Evolutionary conservation across 2,888 invertebrate species (phyloP), one percentile per base, ranked within the genome.

Genomic region (Clivina fossor): DNA sequence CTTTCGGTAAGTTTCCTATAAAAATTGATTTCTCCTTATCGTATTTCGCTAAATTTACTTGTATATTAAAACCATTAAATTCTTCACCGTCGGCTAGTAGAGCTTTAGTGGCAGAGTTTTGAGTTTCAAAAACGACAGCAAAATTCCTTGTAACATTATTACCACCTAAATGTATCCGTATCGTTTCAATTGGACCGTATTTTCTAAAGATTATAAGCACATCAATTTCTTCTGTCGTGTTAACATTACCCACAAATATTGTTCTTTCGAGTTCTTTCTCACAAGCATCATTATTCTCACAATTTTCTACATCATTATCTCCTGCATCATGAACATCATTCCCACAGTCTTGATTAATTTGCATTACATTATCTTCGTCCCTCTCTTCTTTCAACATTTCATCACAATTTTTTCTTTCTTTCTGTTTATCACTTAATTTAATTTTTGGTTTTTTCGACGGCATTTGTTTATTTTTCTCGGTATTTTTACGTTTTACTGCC

Each of bases 241-340:
- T 85, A 4, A 90, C 77, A 77, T 91, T 92, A 4, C 89, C 89
- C 2, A 91, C 81, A 77, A 85, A 90, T 8, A 91, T 66, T 0
- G 90, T 89, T 60, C 83, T 78, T 13, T 66, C 64, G 28, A 62
- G n/a, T n/a, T n/a, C n/a, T n/a, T n/a, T n/a, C n/a, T n/a, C n/a
- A n/a, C n/a, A n/a, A n/a, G n/a, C n/a, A n/a, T n/a, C n/a, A n/a
- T n/a, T n/a, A n/a, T n/a, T n/a, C n/a, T n/a, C n/a, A n/a, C n/a
- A n/a, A n/a, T n/a, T n/a, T n/a, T n/a, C n/a, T n/a, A n/a, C n/a
- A n/a, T n/a, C n/a, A n/a, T n/a, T n/a, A n/a, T n/a, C n/a, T n/a
- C n/a, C n/a, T n/a, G n/a, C n/a, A n/a, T n/a, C n/a, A n/a, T n/a
- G n/a, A n/a, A n/a, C n/a, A n/a, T n/a, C n/a, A n/a, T n/a, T n/a